These are phyloP conservation scores for Tetragonisca angustula DNA, from an alignment of 2,888 invertebrate genomes.

Conservation along the genomic window DNA sequence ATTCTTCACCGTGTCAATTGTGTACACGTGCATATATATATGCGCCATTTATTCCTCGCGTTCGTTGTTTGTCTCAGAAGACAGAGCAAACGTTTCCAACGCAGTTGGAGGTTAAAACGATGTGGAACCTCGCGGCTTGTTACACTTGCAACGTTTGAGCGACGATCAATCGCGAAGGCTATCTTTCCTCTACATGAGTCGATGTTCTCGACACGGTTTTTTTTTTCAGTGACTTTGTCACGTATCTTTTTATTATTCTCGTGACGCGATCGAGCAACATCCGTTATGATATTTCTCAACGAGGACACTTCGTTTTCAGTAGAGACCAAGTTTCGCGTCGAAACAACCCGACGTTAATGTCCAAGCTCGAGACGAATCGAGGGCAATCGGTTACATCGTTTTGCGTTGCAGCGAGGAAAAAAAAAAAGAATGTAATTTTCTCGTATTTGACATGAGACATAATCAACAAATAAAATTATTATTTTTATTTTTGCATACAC, in stretches of 20 bases:
- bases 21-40: too few relatives aligned
- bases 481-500: too few relatives aligned
- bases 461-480: not conserved
- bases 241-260: conserved; percentile 52
- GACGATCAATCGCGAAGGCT: conserved; percentile 10
- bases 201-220: conserved; percentile 24
- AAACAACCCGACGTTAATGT: not conserved
- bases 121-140: not conserved
- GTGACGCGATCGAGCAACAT: conserved; percentile 29
- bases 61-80: too few relatives aligned
- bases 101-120: not conserved
- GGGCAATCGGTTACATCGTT: not conserved
- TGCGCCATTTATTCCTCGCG: not conserved
- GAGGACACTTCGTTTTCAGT: not conserved
- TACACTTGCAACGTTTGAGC: conserved; percentile 6
- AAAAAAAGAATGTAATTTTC: not conserved
- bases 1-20: not conserved
- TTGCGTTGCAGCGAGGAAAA: not conserved
- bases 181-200: conserved; percentile 17
- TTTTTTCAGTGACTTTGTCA: conserved; percentile 31
- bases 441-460: not conserved
- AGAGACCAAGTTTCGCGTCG: conserved; percentile 44
- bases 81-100: not conserved
- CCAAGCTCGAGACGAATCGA: not conserved
- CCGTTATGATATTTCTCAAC: conserved; percentile 40